Percentiles rank a stretch among this genome's conserved stretches.
Conservation (phyloP, 1,140 invertebrate species). For the Charaxes varanes region DNA sequence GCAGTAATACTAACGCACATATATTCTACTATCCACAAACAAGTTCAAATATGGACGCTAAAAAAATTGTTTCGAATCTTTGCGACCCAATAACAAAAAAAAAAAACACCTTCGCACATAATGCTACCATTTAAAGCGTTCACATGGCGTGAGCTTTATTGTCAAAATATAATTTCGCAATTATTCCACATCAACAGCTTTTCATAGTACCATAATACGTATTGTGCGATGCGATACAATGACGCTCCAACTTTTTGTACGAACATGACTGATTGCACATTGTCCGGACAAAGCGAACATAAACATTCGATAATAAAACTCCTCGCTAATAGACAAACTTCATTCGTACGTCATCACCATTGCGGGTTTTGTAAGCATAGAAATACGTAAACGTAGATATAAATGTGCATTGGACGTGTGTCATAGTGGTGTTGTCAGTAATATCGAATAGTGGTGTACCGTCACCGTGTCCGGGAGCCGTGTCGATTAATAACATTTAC, state of each 20-base stretch:
- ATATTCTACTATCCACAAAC: too few relatives aligned
- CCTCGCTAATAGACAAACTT: conserved; percentile 2
- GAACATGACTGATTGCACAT: conserved; percentile 60
- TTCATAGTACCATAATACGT: conserved; percentile 27
- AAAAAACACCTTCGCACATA: too few relatives aligned
- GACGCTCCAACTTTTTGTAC: conserved; percentile 48
- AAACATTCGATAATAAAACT: conserved; percentile 38
- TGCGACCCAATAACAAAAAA: too few relatives aligned
- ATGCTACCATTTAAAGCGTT: too few relatives aligned
- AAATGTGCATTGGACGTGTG: conserved; percentile 25
- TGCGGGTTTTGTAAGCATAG: conserved; percentile 5
- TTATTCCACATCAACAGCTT: conserved; percentile 29
- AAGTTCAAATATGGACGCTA: too few relatives aligned
- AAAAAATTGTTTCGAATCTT: too few relatives aligned
- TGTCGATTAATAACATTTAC: conserved; percentile 73
- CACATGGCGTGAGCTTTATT: conserved; percentile 14
- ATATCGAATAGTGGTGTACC: too few relatives aligned
- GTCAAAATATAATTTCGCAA: conserved; percentile 26
- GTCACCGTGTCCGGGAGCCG: conserved; percentile 49
- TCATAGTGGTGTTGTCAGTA: too few relatives aligned
- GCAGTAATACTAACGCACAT: too few relatives aligned
- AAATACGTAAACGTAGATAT: background rate
- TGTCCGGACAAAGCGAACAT: conserved; percentile 50
- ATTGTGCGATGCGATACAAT: conserved; percentile 39
- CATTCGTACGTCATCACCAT: conserved; percentile 11